Evolutionary conservation across 2,888 invertebrate genomes (phyloP), one percentile per base, ranked within the genome.

Genomic region (Imbricaverruca yamaguchii): DNA sequence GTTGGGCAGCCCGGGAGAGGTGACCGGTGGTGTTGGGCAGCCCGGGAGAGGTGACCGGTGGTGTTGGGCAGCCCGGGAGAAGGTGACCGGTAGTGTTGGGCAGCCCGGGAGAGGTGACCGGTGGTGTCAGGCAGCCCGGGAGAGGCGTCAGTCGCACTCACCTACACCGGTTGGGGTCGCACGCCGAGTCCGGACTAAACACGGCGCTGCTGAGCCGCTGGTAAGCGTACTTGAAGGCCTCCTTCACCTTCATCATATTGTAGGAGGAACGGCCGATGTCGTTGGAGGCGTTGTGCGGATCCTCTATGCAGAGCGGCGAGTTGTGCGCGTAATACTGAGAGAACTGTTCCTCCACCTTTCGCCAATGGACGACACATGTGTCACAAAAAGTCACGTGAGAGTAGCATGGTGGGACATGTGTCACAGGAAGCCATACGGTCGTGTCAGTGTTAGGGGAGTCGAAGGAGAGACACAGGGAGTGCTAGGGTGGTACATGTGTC

Each of bases 231-330:
- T 97, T 97, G 89, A 98, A 99, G 83, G 98, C 96, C 89, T 94
- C 93, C 87, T 94, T 94, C 25, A 94, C 94, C 87, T 94, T 93
- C 85, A 97, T 89, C 84, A 95, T 95, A 82, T 96, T 96, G 88
- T 97, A 98, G 86, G 97, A 97, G 87, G 97, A 97, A 85, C 97
- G 92, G 13, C 98, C 98, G 87, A 99, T 98, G 88, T 98, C 98
- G 88, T 99, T 99, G 84, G 94, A 96, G 23, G 96, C 92, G 83
- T 95, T 95, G 77, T 99, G 90, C 53, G 99, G 99, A 90, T 99
- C 99, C 89, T 98, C 98, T 85, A 99, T 98, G 87, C 97, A 98
- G 84, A 99, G 89, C 86, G 98, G 89, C 83, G 97, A 96, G 79
- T 79, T 79, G 79, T 79, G 79, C 4, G 57, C 23, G 0, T 23